Evolutionary conservation across 2,113 vertebrate genomes (phyloP).

Genomic region (Perca fluviatilis): DNA sequence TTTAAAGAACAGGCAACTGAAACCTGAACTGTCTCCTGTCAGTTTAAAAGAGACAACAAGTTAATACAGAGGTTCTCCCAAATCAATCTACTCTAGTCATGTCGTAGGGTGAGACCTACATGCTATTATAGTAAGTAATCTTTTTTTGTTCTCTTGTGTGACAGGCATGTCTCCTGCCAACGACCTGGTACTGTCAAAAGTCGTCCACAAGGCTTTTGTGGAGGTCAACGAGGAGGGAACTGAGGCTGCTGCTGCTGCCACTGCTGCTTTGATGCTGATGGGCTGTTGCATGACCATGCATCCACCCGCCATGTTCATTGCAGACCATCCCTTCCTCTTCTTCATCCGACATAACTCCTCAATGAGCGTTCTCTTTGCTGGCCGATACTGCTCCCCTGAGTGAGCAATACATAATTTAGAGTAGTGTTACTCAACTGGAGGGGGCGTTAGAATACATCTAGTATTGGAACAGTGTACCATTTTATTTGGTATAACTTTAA

Average conservation of each 20-base stretch:
- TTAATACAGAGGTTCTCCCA: too few relatives aligned
- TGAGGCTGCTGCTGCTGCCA: conserved; percentile 88
- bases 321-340: conserved; percentile 93
- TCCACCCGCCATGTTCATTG: conserved; percentile 79
- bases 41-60: too few relatives aligned
- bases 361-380: conserved; percentile 86
- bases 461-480: neutral
- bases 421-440: neutral
- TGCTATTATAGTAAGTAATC: too few relatives aligned
- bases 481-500: neutral
- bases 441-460: neutral
- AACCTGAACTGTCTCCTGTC: neutral
- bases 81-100: too few relatives aligned
- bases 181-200: conserved; percentile 87
- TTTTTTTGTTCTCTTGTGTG: neutral
- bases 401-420: conserved; percentile 6
- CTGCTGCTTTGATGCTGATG: conserved; percentile 75
- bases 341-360: conserved; percentile 88
- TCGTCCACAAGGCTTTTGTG: conserved; percentile 91
- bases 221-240: conserved; percentile 94
- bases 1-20: neutral
- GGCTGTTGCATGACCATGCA: conserved; percentile 29
- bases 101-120: too few relatives aligned
- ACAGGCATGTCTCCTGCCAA: conserved; percentile 86
- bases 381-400: conserved; percentile 86